Conservation (phyloP, 2,113 vertebrate species). For the Murina feae region DNA sequence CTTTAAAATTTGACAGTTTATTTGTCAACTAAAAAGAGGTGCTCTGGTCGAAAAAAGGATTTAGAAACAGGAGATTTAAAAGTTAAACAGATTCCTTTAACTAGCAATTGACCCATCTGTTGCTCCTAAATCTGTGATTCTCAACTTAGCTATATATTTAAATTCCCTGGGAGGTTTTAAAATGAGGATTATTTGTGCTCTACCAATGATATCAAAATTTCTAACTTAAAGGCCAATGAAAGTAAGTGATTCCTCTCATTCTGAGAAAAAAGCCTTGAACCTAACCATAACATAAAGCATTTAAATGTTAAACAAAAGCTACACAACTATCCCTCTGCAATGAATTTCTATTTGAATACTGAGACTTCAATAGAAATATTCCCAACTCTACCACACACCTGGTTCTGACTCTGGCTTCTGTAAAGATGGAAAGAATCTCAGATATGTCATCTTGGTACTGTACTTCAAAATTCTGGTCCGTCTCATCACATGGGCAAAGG, state of each 20-base stretch:
- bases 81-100: neutral
- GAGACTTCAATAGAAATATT: neutral
- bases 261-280: neutral
- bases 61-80: neutral
- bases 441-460: constrained; percentile 91
- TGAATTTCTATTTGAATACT: neutral
- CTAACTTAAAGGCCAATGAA: constrained; percentile 27
- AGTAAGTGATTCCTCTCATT: neutral
- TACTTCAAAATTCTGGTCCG: constrained; percentile 88
- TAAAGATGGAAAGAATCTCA: constrained; percentile 94
- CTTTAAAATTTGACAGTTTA: neutral
- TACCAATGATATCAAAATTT: constrained; percentile 20
- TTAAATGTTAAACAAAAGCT: neutral
- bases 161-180: constrained; percentile 28
- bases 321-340: neutral
- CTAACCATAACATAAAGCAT: neutral
- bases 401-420: constrained; percentile 83
- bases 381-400: constrained; percentile 71
- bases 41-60: neutral
- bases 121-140: neutral
- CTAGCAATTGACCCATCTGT: neutral
- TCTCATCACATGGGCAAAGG: constrained; percentile 94
- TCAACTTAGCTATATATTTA: neutral
- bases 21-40: neutral
- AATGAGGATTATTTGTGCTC: neutral